Conservation (phyloP, 2,888 invertebrate genomes). For the Seira musarum region DNA sequence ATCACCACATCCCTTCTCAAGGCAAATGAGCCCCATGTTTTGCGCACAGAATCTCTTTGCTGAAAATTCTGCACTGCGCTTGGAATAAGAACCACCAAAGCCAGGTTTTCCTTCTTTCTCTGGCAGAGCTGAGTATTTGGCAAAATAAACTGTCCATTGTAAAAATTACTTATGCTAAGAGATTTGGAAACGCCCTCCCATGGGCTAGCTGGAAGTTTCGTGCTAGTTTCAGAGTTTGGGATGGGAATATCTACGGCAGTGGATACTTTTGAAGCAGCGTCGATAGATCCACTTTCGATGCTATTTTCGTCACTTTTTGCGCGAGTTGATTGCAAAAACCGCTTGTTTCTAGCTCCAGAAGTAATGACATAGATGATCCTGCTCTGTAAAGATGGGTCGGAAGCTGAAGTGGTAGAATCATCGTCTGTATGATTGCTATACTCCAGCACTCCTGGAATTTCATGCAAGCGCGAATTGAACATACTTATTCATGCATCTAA, state of each 20-base stretch:
- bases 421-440: constrained; percentile 20
- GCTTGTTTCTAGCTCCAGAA: constrained; percentile 6
- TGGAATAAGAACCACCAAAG: constrained; percentile 54
- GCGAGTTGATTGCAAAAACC: constrained; percentile 10
- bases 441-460: neutral
- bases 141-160: constrained; percentile 43
- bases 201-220: neutral
- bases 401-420: neutral
- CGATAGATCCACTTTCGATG: neutral
- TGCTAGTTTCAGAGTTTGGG: no score
- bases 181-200: constrained; percentile 36
- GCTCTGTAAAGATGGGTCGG: neutral
- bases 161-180: constrained; percentile 39
- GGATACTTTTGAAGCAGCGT: neutral
- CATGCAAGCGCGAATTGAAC: neutral
- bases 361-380: constrained; percentile 5
- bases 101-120: constrained; percentile 36
- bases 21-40: constrained; percentile 56
- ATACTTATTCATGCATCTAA: neutral
- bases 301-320: neutral
- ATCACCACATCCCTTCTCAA: constrained; percentile 45
- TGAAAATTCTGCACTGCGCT: constrained; percentile 54
- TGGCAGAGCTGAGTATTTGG: constrained; percentile 48
- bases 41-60: constrained; percentile 49
- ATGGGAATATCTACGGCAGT: neutral